Evolutionary conservation across 2,797 vertebrate species (phyloP).

Genomic region (Clarias laeviceps): DNA sequence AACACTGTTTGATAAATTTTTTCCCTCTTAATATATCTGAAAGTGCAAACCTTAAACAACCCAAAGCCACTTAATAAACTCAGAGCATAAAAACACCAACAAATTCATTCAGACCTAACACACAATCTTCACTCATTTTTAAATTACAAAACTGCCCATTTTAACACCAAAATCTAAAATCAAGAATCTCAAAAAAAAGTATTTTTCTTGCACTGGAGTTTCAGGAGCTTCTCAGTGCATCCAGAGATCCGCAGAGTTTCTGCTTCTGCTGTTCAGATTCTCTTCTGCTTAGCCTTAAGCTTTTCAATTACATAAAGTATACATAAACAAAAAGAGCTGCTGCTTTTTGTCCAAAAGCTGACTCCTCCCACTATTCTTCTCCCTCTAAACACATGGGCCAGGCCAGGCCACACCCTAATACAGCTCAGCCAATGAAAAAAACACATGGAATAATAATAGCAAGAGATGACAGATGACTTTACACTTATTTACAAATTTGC

Average conservation of each 20-base stretch:
- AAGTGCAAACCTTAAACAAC: not conserved
- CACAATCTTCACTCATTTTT: not conserved
- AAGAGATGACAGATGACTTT: not conserved
- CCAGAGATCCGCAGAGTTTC: not conserved
- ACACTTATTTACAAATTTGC: too few species aligned
- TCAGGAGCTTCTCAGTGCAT: not conserved
- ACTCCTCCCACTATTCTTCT: not conserved
- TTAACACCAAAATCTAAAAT: not conserved
- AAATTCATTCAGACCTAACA: not conserved
- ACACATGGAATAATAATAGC: not conserved
- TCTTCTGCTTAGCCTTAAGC: not conserved
- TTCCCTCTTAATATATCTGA: not conserved
- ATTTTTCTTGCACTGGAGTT: not conserved
- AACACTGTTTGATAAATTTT: not conserved
- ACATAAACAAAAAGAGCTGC: not conserved
- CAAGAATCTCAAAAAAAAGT: not conserved
- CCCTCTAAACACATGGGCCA: too few species aligned
- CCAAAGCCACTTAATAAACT: not conserved
- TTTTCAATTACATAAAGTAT: not conserved
- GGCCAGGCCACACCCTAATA: not conserved
- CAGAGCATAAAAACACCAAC: not conserved
- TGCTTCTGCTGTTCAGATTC: not conserved
- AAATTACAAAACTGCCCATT: too few species aligned
- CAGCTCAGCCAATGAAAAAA: not conserved
- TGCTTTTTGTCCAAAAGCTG: not conserved